phyloP scores from a whole-genome alignment of 2,113 vertebrate species.

The Mystacornis crossleyi region DNA sequence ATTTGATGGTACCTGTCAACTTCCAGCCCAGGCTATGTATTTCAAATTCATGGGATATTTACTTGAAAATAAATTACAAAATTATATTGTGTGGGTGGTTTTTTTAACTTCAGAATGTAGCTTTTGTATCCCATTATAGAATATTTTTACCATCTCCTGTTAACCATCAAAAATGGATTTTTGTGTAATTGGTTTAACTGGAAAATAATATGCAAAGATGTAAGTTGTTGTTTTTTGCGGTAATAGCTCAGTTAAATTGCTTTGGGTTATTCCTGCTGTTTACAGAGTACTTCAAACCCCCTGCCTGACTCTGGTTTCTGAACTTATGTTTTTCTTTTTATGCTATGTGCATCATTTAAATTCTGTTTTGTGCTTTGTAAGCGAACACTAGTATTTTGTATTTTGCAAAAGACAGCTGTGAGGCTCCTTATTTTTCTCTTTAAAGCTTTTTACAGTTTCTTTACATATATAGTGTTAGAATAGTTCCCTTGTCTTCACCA shows the following conservation, averaged over 20 bases:
- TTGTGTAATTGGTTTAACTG: slow-evolving; percentile 63
- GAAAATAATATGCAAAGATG: slow-evolving; percentile 37
- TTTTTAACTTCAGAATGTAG: not conserved
- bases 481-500: not conserved
- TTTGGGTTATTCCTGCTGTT: slow-evolving; percentile 59
- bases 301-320: slow-evolving; percentile 23
- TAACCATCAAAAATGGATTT: slow-evolving; percentile 49
- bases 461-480: not conserved
- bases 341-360: slow-evolving; percentile 52
- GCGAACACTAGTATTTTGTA: slow-evolving; percentile 19
- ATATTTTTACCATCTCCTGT: slow-evolving; percentile 44
- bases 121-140: slow-evolving; percentile 17
- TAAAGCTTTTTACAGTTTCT: not conserved
- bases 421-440: slow-evolving; percentile 7
- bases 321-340: slow-evolving; percentile 6
- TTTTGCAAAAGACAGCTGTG: not conserved
- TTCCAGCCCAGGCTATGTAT: slow-evolving; percentile 31
- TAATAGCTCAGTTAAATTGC: slow-evolving; percentile 49
- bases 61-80: slow-evolving; percentile 52
- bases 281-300: slow-evolving; percentile 49
- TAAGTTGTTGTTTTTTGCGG: slow-evolving; percentile 3
- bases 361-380: slow-evolving; percentile 55
- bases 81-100: not conserved
- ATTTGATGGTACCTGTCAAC: slow-evolving; percentile 65
- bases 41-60: slow-evolving; percentile 62